Base-by-base conservation (phyloP, 2,113 vertebrate genomes). In the Muscicapa adusta region DNA sequence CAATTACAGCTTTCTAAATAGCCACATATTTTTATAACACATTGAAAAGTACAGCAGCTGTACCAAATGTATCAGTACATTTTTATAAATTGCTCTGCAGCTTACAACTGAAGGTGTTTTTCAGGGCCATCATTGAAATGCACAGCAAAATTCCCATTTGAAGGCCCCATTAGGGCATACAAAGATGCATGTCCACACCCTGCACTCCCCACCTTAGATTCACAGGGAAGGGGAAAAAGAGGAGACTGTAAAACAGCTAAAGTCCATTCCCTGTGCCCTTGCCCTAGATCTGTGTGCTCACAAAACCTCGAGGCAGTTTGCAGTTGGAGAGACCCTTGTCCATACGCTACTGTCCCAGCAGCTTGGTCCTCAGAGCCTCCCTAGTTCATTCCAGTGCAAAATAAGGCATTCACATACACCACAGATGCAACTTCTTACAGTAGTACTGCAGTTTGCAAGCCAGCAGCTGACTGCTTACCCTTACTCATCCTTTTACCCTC, bases 401-500 rank as follows among this genome's bases (percentile, higher is more conserved):
- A 48, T 6, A 24, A 88, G 63, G 56, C 93, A 12, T 93, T 85
- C 71, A 68, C 75, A 24, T 88, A 79, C 91, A 91, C 63, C 58
- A 38, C 71, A 76, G 79, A 7, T 36, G 92, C 75, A 50, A 50
- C 71, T 94, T 82, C 18, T 79, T 50, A 43, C 73, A 38, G 58
- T 72, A 88, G 63, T 43, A 36, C 91, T 80, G 96, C 96, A 96
- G 95, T 96, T 95, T 83, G 94, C 94, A 83, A 92, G 85, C 96
- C 68, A 92, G 71, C 92, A 90, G 95, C 90, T 93, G 85, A 94
- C 95, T 96, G 95, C 94, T 95, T 94, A 75, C 87, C 95, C 94
- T 89, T 68, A 80, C 54, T 96, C 94, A 96, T 94, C 91, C 85
- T 94, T 93, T 70, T 94, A 34, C 75, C 91, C 60, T 94, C 87